Percentiles rank a stretch among this genome's conserved stretches.
Conservation (phyloP, 2,113 vertebrate genomes). For the Platysternon megacephalum region DNA sequence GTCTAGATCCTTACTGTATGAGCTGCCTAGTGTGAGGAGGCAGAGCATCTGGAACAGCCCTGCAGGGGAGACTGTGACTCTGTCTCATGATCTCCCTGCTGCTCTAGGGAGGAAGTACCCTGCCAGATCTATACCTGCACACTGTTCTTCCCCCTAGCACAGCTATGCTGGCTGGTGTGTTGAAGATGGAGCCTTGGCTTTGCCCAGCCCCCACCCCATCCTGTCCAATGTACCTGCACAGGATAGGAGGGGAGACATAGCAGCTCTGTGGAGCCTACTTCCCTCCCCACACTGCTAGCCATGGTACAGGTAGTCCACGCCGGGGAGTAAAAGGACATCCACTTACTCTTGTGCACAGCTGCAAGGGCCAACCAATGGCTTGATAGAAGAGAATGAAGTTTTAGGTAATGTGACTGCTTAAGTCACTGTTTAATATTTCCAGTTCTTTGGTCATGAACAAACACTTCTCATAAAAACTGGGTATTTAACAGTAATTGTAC, state of each 20-base stretch:
- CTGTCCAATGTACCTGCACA: neutral
- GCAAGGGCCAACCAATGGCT: neutral
- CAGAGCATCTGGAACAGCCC: neutral
- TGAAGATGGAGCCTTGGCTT: neutral
- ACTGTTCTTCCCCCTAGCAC: neutral
- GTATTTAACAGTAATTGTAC: neutral
- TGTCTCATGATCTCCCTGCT: neutral
- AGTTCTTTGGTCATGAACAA: slow-evolving; percentile 57
- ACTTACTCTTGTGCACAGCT: neutral
- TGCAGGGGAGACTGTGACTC: neutral
- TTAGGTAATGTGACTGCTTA: slow-evolving; percentile 40
- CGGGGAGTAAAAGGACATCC: neutral
- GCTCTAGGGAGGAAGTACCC: neutral
- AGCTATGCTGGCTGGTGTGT: neutral
- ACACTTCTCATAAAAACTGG: neutral
- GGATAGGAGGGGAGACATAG: neutral
- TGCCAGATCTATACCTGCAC: neutral
- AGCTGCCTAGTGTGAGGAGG: neutral
- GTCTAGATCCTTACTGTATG: neutral
- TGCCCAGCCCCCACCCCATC: neutral
- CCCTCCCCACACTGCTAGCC: neutral
- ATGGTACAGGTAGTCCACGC: neutral
- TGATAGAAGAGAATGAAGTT: slow-evolving; percentile 20
- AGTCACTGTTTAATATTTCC: slow-evolving; percentile 40
- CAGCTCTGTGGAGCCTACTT: neutral